These are phyloP conservation scores for Callospermophilus lateralis DNA, from an alignment of 2,113 vertebrate genomes.

Conservation along the genomic window DNA sequence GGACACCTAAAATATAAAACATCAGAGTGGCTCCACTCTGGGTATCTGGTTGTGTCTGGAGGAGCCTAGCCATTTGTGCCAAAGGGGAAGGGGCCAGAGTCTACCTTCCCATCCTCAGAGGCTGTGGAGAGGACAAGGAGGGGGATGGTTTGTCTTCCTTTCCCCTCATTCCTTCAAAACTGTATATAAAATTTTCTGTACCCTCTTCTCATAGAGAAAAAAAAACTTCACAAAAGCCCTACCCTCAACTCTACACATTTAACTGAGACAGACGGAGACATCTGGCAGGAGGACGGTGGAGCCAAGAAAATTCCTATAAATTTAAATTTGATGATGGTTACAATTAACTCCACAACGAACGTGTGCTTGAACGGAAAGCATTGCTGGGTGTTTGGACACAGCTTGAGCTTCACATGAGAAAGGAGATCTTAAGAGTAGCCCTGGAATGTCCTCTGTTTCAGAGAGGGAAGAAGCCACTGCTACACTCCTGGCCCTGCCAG, in stretches of 20 bases:
- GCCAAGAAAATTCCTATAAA: conserved; percentile 86
- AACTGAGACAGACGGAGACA: conserved; percentile 82
- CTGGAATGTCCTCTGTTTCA: conserved; percentile 10
- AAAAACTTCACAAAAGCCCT: not conserved
- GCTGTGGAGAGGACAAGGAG: conserved; percentile 12
- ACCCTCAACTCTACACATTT: conserved; percentile 67
- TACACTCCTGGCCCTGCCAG: not conserved
- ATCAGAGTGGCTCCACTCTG: conserved; percentile 32
- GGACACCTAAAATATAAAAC: conserved; percentile 8
- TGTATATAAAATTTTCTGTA: conserved; percentile 76
- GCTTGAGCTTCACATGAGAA: conserved; percentile 56
- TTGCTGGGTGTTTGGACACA: conserved; percentile 67
- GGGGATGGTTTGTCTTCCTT: conserved; percentile 17
- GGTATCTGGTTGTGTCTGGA: conserved; percentile 62
- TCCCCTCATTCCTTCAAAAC: conserved; percentile 59
- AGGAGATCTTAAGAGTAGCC: conserved; percentile 23
- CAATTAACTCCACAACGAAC: conserved; percentile 84
- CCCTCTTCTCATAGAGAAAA: conserved; percentile 55
- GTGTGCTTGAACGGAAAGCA: conserved; percentile 74
- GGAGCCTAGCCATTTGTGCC: conserved; percentile 77
- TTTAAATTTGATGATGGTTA: conserved; percentile 86
- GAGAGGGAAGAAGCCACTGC: not conserved
- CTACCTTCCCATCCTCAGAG: conserved; percentile 47
- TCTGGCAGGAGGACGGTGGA: conserved; percentile 77
- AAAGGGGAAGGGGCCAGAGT: conserved; percentile 23